A percentile compares a stretch with the other conserved stretches of the same genome.
Conservation (phyloP, 2,797 vertebrate genomes). For the Pampus argenteus region DNA sequence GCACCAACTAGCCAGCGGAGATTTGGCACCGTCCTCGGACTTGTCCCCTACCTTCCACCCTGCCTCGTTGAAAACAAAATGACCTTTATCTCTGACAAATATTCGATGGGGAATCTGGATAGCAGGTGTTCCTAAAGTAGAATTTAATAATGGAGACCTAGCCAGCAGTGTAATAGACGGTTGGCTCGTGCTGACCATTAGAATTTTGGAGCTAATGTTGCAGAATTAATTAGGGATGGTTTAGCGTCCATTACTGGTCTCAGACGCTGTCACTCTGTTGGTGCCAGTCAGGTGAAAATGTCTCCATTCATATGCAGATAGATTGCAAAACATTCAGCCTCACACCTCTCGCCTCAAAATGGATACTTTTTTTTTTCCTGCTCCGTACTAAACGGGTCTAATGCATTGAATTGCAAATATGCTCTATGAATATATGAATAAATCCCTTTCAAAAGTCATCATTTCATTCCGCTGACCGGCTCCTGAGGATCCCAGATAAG, state of each 20-base stretch:
- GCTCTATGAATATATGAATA: conserved; percentile 79
- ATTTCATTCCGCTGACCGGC: conserved; percentile 54
- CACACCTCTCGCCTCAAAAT: conserved; percentile 49
- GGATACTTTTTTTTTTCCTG: conserved; percentile 50
- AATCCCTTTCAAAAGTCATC: conserved; percentile 65
- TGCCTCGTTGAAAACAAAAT: conserved; percentile 46
- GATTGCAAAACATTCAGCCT: conserved; percentile 42
- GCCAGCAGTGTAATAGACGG: conserved; percentile 28
- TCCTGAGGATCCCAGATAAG: conserved; percentile 59
- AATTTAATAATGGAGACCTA: conserved; percentile 55
- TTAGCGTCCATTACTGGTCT: conserved; percentile 46
- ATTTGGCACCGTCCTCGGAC: conserved; percentile 27
- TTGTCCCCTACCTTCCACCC: conserved; percentile 26
- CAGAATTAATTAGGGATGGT: conserved; percentile 65
- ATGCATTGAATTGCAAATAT: conserved; percentile 72
- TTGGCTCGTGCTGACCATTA: conserved; percentile 47
- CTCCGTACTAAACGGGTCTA: conserved; percentile 43
- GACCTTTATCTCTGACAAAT: conserved; percentile 65
- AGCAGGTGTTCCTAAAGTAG: conserved; percentile 69
- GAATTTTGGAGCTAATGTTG: conserved; percentile 64
- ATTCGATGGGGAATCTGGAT: conserved; percentile 50
- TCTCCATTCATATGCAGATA: conserved; percentile 76
- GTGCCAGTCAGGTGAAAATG: conserved; percentile 50
- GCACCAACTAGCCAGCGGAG: conserved; percentile 15
- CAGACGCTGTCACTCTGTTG: conserved; percentile 20